Percentiles rank a stretch among this genome's conserved stretches.
phyloP scores from a whole-genome alignment of 2,797 vertebrate genomes.

The Chaetodon trifasciatus region DNA sequence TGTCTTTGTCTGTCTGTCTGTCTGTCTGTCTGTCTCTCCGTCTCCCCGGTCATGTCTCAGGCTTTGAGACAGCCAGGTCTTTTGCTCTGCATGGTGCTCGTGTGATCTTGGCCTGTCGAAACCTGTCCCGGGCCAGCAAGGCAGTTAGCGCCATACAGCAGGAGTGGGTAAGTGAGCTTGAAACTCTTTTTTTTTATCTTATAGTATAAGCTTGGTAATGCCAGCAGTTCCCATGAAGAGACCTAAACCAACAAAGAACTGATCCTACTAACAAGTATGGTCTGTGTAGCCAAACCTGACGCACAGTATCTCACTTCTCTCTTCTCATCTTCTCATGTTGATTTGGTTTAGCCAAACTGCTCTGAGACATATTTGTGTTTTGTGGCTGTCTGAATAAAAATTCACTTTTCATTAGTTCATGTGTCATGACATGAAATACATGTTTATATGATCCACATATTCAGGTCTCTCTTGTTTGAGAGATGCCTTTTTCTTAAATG shows the following conservation, averaged over 20 bases:
- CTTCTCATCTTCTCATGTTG: neutral
- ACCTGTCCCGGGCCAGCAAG: slow-evolving; percentile 86
- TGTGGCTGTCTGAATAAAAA: neutral
- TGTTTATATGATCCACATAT: neutral
- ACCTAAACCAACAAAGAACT: neutral
- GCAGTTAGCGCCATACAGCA: slow-evolving; percentile 88
- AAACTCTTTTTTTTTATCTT: neutral
- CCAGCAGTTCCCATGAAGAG: neutral
- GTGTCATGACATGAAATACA: neutral
- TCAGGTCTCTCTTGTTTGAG: neutral
- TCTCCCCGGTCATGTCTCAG: slow-evolving; percentile 78
- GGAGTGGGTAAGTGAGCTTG: slow-evolving; percentile 92
- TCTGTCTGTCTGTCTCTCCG: slow-evolving; percentile 16
- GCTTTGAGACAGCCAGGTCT: slow-evolving; percentile 95
- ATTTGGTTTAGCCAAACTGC: neutral
- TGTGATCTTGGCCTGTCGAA: slow-evolving; percentile 95
- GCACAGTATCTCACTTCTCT: neutral
- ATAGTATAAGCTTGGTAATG: neutral
- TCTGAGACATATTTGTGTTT: neutral
- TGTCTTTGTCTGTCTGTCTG: slow-evolving; percentile 37
- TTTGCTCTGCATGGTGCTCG: slow-evolving; percentile 95
- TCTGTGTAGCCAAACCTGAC: neutral
- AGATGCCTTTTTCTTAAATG: neutral
- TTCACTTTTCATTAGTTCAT: neutral
- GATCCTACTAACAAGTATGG: neutral